Conservation (phyloP, 2,888 invertebrate species). For the Drosophila basisetae region DNA sequence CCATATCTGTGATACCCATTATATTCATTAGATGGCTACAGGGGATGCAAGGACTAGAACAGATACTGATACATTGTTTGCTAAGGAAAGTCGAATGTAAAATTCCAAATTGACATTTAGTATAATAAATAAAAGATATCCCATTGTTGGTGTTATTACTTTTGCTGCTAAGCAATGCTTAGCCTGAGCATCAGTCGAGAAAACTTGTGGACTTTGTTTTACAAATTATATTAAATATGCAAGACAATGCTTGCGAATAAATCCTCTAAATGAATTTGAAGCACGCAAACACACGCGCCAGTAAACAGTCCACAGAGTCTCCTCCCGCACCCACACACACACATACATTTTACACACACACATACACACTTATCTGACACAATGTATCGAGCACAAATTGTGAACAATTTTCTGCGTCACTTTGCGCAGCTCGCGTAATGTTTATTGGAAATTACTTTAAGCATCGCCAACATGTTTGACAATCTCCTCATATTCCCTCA, state of each 20-base stretch:
- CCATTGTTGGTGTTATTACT: slow-evolving; percentile 27
- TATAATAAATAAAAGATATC: slow-evolving; percentile 74
- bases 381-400: slow-evolving; percentile 34
- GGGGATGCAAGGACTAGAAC: slow-evolving; percentile 36
- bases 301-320: slow-evolving; percentile 43
- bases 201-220: slow-evolving; percentile 42
- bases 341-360: slow-evolving; percentile 7
- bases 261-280: slow-evolving; percentile 82
- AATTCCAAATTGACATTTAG: slow-evolving; percentile 80
- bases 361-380: slow-evolving; percentile 25
- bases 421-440: slow-evolving; percentile 55
- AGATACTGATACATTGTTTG: slow-evolving; percentile 23
- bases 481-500: slow-evolving; percentile 8
- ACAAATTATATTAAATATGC: slow-evolving; percentile 81
- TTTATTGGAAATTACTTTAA: slow-evolving; percentile 73
- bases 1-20: slow-evolving; percentile 10
- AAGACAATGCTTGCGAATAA: slow-evolving; percentile 76
- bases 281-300: slow-evolving; percentile 80
- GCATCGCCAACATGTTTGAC: slow-evolving; percentile 32
- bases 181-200: slow-evolving; percentile 14
- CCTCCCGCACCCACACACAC: slow-evolving; percentile 3
- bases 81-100: slow-evolving; percentile 64
- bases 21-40: neutral
- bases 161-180: slow-evolving; percentile 21
- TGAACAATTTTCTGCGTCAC: slow-evolving; percentile 53